Evolutionary conservation across 2,888 invertebrate species (phyloP).

Genomic region (Cantharis lateralis): DNA sequence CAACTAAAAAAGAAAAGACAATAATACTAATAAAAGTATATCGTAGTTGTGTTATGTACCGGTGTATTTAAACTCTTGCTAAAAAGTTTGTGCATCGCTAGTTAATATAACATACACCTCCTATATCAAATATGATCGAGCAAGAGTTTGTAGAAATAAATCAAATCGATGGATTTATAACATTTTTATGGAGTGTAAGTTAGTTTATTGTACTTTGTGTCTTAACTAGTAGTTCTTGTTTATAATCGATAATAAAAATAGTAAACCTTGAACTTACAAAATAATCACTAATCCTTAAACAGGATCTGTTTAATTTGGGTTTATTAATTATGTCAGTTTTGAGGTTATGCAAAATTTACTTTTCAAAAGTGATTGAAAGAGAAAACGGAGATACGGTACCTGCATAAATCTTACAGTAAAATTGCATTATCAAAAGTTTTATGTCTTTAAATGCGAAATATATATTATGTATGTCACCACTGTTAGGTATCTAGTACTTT

Average conservation of each 20-base stretch:
- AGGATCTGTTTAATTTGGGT: background rate
- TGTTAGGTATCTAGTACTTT: background rate
- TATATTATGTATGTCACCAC: background rate
- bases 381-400: background rate
- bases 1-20: background rate
- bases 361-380: background rate
- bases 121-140: constrained; percentile 57
- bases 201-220: constrained; percentile 8
- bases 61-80: constrained; percentile 4
- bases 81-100: background rate
- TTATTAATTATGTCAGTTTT: background rate
- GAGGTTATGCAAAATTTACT: background rate
- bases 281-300: background rate
- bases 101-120: background rate
- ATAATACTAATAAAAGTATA: background rate
- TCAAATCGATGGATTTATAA: constrained; percentile 77
- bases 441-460: background rate
- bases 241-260: background rate
- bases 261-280: background rate
- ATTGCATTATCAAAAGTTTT: background rate
- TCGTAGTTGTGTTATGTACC: background rate
- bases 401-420: too few relatives aligned
- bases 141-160: constrained; percentile 69
- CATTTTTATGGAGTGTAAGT: constrained; percentile 81
- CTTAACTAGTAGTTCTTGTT: background rate